Evolutionary conservation across 2,797 vertebrate species (phyloP), one percentile per base, ranked within the genome.

Genomic region (Catamblyrhynchus diadema): DNA sequence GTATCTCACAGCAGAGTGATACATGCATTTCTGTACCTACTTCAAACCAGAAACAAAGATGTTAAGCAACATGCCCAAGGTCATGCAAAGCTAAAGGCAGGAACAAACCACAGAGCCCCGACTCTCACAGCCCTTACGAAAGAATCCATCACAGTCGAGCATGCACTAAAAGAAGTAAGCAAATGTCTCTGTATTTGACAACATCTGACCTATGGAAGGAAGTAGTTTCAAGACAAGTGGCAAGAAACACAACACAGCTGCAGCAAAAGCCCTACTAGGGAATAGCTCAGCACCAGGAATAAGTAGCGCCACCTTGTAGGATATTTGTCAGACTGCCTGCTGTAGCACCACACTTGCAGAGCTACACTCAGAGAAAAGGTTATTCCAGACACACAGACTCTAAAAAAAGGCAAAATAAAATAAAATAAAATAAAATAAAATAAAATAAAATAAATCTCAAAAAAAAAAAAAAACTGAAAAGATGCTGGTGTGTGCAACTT

Each of bases 1-100:
- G 15, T 90, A 83, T 23, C 82, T 73, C 87, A 62, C 39, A 79
- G 89, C 75, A 90, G 65, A 93, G 72, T 14, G 81, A 93, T 56
- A 89, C 87, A 91, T 91, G 80, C 89, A 88, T 96, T 90, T 90
- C 87, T 94, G 89, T 86, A 78, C 84, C 73, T 86, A 56, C 92
- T 97, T 94, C 94, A 95, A 95, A 92, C 66, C 8, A 89, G 74
- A 94, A 91, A 93, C 81, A 94, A 89, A 94, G 81, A 67, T 70
- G 69, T 90, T 94, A 90, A 96, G 88, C 74, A 94, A 90, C 81
- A 41, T 94, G 92, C 84, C 90, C 87, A 92, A 96, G 91, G 90
- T 96, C 94, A 92, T 70, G 75, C 61, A 95, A 91, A 95, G 56
- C 77, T 75, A 91, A 86, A 81, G 88, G 86, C 81, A 94, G 69